Percentiles rank a stretch among this genome's conserved stretches.
Conservation (phyloP, 1,140 invertebrate species). For the Archivesica marissinica region DNA sequence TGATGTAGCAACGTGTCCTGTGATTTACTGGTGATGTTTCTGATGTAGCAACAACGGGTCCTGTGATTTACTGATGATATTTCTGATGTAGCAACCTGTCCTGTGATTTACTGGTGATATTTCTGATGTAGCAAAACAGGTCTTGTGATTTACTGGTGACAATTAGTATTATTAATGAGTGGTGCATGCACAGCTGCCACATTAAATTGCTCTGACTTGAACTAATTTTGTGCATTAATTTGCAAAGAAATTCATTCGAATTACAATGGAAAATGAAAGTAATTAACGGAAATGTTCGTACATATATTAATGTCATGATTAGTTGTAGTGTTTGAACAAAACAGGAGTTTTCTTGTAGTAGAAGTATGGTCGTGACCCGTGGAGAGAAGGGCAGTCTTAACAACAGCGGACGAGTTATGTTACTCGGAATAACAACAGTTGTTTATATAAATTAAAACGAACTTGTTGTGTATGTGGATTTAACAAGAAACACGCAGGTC, state of each 20-base stretch:
- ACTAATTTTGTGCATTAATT: not conserved
- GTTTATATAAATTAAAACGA: slow-evolving; percentile 3
- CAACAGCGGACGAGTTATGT: not conserved
- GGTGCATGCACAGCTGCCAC: too few relatives aligned
- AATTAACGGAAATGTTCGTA: slow-evolving; percentile 7
- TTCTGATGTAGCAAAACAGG: too few relatives aligned
- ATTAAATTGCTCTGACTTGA: not conserved
- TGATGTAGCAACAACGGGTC: too few relatives aligned
- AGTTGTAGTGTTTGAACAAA: not conserved
- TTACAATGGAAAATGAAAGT: not conserved
- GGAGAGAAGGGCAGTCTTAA: slow-evolving; percentile 11
- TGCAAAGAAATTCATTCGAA: slow-evolving; percentile 14
- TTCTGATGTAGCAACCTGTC: too few relatives aligned
- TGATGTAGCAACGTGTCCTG: too few relatives aligned
- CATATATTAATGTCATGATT: not conserved
- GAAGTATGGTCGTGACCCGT: slow-evolving; percentile 15
- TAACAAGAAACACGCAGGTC: not conserved
- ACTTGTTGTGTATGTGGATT: not conserved
- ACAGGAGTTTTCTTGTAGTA: slow-evolving; percentile 14
- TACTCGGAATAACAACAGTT: not conserved
- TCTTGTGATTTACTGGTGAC: not conserved
- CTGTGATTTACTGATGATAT: too few relatives aligned
- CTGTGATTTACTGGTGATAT: too few relatives aligned
- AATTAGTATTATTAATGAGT: slow-evolving; percentile 15
- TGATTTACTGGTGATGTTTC: too few relatives aligned